Base-by-base conservation (phyloP, 2,113 vertebrate genomes). In the Zingel zingel region DNA sequence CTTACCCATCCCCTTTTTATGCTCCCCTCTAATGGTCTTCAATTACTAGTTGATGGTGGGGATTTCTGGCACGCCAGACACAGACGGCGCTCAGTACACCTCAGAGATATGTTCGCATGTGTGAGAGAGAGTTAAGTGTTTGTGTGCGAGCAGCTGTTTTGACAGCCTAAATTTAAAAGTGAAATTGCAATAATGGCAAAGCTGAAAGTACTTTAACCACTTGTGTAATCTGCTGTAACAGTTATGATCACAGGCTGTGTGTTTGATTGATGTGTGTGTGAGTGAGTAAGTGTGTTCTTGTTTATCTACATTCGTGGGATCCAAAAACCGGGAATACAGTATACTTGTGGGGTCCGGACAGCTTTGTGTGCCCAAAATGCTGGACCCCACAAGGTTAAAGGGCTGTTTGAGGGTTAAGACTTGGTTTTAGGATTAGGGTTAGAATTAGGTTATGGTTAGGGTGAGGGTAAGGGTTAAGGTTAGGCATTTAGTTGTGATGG, bases 1-100 rank as follows among this genome's bases (percentile, higher is more conserved):
- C 48, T 70, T 47, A 72, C 79, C 47, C 83, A 68, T 43, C 72
- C 16, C 12, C 13, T 61, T 79, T 86, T 86, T 50, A 77, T 68
- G 48, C 59, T 1, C 56, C 74, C 47, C 48, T 83, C 71, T 76
- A 81, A 86, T 81, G 78, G 70, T 81, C 72, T 88, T 87, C 77
- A 94, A 93, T 93, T 94, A 89, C 75, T 23, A 65, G 71, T 81
- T 90, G 84, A 85, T 73, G 77, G 66, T 77, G 92, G 92, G 93
- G 91, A 94, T 91, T 93, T 94, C 82, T 91, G 65, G 65, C 86
- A 81, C 57, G 61, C 79, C 86, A 88, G 89, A 90, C 84, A 89
- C 82, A 88, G 85, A 79, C 83, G 3, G 30, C 12, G 6, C 53
- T 84, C 25, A 43, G 50, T 19, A 33, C 82, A 77, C 87, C 77